Percentiles rank a stretch among this genome's conserved stretches.
Evolutionary conservation across 2,113 vertebrate species (phyloP).

Genomic region (Nasalis larvatus): DNA sequence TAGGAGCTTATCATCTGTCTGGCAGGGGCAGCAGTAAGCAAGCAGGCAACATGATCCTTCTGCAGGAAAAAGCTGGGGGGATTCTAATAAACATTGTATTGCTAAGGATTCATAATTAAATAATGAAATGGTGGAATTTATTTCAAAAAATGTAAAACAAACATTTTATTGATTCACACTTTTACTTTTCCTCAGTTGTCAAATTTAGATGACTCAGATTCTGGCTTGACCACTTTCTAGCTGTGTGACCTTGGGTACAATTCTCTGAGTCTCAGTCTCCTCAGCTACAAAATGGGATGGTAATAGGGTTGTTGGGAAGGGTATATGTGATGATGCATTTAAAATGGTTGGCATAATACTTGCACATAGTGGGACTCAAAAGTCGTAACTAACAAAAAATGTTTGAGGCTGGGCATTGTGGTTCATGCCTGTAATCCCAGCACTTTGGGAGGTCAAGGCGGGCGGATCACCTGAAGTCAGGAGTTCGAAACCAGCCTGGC

Average conservation of each 20-base stretch:
- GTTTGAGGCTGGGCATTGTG: not conserved
- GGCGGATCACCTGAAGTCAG: no score
- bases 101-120: not conserved
- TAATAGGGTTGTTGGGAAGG: not conserved
- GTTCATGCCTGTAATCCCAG: not conserved
- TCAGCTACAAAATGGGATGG: not conserved
- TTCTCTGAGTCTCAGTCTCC: slow-evolving; percentile 4
- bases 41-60: not conserved
- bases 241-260: not conserved
- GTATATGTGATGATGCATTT: not conserved
- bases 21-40: not conserved
- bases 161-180: not conserved
- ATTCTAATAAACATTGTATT: not conserved
- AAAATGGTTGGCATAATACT: not conserved
- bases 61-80: not conserved
- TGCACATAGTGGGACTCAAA: not conserved
- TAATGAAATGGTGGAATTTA: not conserved
- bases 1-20: not conserved
- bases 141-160: not conserved
- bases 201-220: not conserved
- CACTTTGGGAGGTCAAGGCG: no score
- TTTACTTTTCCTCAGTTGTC: not conserved
- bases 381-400: not conserved
- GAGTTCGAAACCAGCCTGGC: no score
- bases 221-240: not conserved